Percentiles rank a stretch among this genome's conserved stretches.
Evolutionary conservation across 35 echinoderm and acorn worm genomes (phyloP).

Genomic region (Apostichopus japonicus): DNA sequence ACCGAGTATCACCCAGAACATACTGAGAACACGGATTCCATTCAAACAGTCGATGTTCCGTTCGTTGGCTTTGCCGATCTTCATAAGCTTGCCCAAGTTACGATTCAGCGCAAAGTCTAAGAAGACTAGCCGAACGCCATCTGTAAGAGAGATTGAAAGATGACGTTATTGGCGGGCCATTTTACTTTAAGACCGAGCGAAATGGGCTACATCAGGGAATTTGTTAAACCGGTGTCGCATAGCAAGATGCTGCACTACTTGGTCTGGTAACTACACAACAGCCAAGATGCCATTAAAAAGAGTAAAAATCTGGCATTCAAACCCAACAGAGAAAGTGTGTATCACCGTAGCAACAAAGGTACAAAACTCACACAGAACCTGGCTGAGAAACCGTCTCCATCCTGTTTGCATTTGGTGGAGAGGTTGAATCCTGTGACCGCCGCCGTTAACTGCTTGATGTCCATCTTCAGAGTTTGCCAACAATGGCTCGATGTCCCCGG

Average conservation of each 20-base stretch:
- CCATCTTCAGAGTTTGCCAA: neutral
- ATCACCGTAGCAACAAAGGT: too few species aligned
- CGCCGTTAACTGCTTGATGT: neutral
- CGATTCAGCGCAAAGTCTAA: constrained; percentile 53
- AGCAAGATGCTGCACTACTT: too few species aligned
- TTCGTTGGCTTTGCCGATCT: neutral
- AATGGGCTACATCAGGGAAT: too few species aligned
- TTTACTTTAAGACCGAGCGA: too few species aligned
- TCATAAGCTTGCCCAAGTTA: constrained; percentile 33
- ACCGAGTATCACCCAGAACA: constrained; percentile 92
- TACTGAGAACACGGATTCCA: constrained; percentile 91
- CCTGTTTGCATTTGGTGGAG: neutral
- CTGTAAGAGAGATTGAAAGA: neutral
- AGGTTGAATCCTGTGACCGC: neutral
- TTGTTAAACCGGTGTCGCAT: too few species aligned
- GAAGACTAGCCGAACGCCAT: neutral
- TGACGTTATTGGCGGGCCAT: neutral
- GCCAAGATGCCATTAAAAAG: too few species aligned
- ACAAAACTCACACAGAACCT: neutral
- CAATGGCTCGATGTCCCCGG: constrained; percentile 20
- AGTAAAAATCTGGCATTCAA: too few species aligned
- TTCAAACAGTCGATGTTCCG: constrained; percentile 70
- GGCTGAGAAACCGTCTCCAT: neutral
- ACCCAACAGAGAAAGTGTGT: too few species aligned
- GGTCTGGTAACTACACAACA: too few species aligned